Conservation (phyloP, 2,113 vertebrate genomes). For the Petroica traversi region DNA sequence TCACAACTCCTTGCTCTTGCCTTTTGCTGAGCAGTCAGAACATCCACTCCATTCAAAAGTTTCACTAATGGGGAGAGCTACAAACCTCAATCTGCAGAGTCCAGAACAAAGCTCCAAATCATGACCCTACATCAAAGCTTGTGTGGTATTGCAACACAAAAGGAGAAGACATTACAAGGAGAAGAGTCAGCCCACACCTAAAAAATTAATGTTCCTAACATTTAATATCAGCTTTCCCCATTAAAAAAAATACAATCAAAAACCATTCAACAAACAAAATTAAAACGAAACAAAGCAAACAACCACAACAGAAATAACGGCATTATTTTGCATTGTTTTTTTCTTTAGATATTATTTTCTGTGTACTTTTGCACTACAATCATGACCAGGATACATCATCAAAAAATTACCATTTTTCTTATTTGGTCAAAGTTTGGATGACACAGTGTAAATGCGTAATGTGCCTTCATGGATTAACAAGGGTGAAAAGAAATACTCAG, state of each 20-base stretch:
- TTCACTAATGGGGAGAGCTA: not conserved
- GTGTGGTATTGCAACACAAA: not conserved
- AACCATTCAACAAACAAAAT: not conserved
- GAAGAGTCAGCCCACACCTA: not conserved
- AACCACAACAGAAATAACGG: not conserved
- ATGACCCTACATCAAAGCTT: rapidly evolving
- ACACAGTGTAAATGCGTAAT: not conserved
- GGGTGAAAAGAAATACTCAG: not conserved
- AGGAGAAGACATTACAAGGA: too few species aligned
- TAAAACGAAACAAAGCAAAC: not conserved
- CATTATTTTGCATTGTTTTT: not conserved
- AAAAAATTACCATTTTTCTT: not conserved
- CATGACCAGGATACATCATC: not conserved
- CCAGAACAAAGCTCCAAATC: not conserved
- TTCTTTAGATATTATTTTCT: not conserved
- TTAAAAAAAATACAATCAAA: not conserved
- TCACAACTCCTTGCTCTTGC: not conserved
- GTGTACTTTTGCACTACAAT: not conserved
- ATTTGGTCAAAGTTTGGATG: not conserved
- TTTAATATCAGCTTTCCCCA: not conserved
- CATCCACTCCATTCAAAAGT: not conserved
- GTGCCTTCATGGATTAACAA: not conserved
- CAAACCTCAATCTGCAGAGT: not conserved
- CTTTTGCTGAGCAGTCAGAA: not conserved
- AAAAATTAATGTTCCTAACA: not conserved